Base-by-base conservation (phyloP, 2,113 vertebrate species). In the Neogale vison region DNA sequence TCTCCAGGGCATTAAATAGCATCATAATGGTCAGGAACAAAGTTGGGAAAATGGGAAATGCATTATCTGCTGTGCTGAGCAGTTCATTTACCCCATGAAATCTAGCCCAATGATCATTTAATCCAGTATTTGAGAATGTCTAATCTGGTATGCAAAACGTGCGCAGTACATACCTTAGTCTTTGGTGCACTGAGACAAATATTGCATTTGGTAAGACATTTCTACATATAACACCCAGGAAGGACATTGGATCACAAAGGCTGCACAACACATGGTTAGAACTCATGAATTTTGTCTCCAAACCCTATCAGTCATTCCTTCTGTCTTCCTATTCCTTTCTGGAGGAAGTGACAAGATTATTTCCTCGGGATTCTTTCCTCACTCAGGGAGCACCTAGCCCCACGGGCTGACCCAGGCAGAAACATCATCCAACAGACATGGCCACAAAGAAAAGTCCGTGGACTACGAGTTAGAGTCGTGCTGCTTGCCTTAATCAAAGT, bases 1-100 rank as follows among this genome's bases (percentile, higher is more conserved):
- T 88, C 88, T 94, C 95, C 86, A 95, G 79, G 82, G 67, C 61
- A 97, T 91, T 98, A 97, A 97, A 95, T 52, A 95, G 72, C 89
- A 86, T 74, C 74, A 80, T 86, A 94, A 76, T 90, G 83, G 61
- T 95, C 72, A 93, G 79, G 57, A 97, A 88, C 69, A 92, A 97
- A 95, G 69, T 95, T 96, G 93, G 42, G 69, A 91, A 95, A 97
- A 93, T 96, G 50, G 84, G 50, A 95, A 97, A 95, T 90, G 45
- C 83, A 95, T 89, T 96, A 84, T 96, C 92, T 93, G 23, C 87
- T 97, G 69, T 93, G 63, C 80, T 77, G 14, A 95, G 85, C 82
- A 67, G 59, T 83, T 96, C 69, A 88, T 29, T 97, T 39, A 3
- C 69, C 77, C 45, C 83, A 90, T 63, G 50, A 95, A 97, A 88